Evolutionary conservation across 64 coral and sea anemone genomes (phyloP).

Genomic region (Actinia equina): DNA sequence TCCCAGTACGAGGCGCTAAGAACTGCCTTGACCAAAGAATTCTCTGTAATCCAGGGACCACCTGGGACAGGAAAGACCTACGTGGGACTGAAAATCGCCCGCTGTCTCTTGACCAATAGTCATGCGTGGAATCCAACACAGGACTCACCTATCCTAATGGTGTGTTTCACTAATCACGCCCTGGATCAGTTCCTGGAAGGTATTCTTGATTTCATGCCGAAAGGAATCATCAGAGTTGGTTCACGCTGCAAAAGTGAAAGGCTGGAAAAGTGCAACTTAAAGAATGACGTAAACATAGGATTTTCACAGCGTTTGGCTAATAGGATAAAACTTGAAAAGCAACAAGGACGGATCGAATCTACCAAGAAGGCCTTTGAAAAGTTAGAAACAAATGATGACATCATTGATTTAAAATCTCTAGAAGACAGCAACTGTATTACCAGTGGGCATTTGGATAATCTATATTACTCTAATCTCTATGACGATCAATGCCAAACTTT

Average conservation of each 20-base stretch:
- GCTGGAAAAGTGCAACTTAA: conserved; percentile 33
- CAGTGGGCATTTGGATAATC: conserved; percentile 15
- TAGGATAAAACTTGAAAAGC: neutral
- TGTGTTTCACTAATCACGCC: conserved; percentile 54
- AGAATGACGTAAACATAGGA: neutral
- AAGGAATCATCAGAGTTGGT: conserved; percentile 39
- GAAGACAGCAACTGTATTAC: neutral
- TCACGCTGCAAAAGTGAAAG: conserved; percentile 20
- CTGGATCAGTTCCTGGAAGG: conserved; percentile 55
- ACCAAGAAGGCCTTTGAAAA: neutral
- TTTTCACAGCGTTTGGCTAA: neutral
- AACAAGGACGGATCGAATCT: neutral
- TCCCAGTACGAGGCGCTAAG: conserved; percentile 80
- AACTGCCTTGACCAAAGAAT: conserved; percentile 80
- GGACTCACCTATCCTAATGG: conserved; percentile 41
- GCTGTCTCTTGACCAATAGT: conserved; percentile 42
- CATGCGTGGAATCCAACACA: neutral
- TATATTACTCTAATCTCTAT: conserved; percentile 41
- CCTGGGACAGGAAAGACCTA: conserved; percentile 93
- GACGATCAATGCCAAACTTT: conserved; percentile 36
- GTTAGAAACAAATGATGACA: neutral
- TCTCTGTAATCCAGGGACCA: conserved; percentile 89
- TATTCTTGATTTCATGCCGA: conserved; percentile 21
- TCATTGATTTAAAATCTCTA: neutral
- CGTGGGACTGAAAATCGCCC: conserved; percentile 69